These are phyloP conservation scores for Baronia brevicornis DNA, from an alignment of 2,888 invertebrate genomes.

Conservation along the genomic window DNA sequence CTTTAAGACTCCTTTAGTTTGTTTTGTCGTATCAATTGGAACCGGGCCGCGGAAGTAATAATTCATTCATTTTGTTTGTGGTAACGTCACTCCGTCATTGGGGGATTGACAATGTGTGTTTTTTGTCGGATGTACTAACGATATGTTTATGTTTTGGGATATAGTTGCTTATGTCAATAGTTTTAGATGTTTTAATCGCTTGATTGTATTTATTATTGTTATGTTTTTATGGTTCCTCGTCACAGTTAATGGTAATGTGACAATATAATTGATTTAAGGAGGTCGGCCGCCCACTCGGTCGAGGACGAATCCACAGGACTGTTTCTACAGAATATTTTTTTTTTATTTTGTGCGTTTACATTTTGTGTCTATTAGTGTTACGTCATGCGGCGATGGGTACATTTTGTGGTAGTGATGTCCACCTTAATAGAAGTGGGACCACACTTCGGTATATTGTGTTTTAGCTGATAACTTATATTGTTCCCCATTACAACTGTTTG, in stretches of 20 bases:
- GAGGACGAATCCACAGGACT: constrained; percentile 3
- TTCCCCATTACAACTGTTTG: constrained; percentile 1
- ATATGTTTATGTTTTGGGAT: background rate
- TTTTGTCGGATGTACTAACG: constrained; percentile 24
- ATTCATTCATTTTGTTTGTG: constrained; percentile 38
- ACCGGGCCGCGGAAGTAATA: constrained; percentile 31
- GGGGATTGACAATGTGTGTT: constrained; percentile 23
- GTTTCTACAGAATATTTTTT: constrained; percentile 3
- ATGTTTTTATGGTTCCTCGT: constrained; percentile 20
- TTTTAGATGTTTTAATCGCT: constrained; percentile 5
- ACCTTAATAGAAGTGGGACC: constrained; percentile 1
- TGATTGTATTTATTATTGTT: constrained; percentile 4
- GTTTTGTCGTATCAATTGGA: constrained; percentile 18
- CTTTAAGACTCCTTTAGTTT: constrained; percentile 15
- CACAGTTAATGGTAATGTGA: constrained; percentile 27
- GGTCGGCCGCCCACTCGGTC: constrained; percentile 25
- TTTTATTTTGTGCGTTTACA: background rate
- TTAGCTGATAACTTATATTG: background rate
- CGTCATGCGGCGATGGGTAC: constrained; percentile 10
- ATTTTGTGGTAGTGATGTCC: constrained; percentile 3
- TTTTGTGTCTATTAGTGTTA: constrained; percentile 8
- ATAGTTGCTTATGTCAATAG: constrained; percentile 1
- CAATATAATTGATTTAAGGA: constrained; percentile 30
- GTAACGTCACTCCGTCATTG: constrained; percentile 22
- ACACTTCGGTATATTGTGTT: constrained; percentile 6